Evolutionary conservation across 1,140 invertebrate genomes (phyloP), one percentile per base, ranked within the genome.

Genomic region (Melitaea cinxia): DNA sequence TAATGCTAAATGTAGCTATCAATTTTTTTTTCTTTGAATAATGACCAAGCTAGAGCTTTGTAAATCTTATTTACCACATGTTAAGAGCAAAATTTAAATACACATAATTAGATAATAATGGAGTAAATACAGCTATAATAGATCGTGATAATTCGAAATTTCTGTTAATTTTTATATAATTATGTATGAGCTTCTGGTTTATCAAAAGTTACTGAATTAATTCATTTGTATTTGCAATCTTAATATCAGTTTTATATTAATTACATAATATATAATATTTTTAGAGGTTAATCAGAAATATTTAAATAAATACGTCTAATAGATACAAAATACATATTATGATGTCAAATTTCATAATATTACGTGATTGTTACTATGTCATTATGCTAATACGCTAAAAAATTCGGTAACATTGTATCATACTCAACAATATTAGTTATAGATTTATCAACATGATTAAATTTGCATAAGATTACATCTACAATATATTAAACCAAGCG

Each of bases 391-490:
- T 45, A 42, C 19, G 23, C 54, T 57, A 57, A 37, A 57, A 17
- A 60, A 50, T 24, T 50, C 57, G 57, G 57, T 60, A 60, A 60
- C 57, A 52, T 60, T 50, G 57, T 47, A 47, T 42, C 37, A 42
- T 47, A 47, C 42, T 21, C 42, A 47, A 47, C 42, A 47, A 47
- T 47, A 47, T 47, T 21, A 47, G 42, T 47, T 47, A 47, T 47
- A 47, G 17, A 47, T 47, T 47, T 47, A 47, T 47, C 42, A 47
- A 47, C 42, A 47, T 47, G 42, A 47, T 47, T 47, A 33, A 54
- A 54, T 54, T 54, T 33, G 52, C 33, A 30, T 54, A 54, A 54
- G 15, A 47, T 47, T 47, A 47, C 28, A 35, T 54, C 52, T 33
- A 54, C 24, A 54, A 54, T 54, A 54, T 17, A 35, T 35, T n/a